Base-by-base conservation (phyloP, 2,888 invertebrate species). In the Pecten maximus region DNA sequence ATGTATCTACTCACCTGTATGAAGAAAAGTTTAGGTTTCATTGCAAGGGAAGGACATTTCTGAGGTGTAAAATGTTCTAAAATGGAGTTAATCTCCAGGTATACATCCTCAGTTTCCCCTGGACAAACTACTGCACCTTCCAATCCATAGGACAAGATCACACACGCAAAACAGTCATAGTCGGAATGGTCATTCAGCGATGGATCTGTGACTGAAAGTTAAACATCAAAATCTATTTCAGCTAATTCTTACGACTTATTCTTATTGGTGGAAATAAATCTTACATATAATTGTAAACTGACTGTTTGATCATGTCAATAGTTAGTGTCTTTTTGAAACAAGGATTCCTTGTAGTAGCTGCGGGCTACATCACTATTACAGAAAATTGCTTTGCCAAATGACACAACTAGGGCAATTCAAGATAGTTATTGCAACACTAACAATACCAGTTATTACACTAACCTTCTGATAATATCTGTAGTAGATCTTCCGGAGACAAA, bases 1-100 rank as follows among this genome's bases (percentile, higher is more conserved):
- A 19, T 19, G 19, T 3, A 19, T n/a, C 3, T 4, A 89, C 40
- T 40, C 44, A 89, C 89, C 87, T 89, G 89, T 48, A 87, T 50
- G 50, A 89, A 89, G 50, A 89, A 89, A 44, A 89, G 89, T 87
- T 89, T 89, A 1, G 89, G 89, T 48, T 89, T 89, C 89, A 89
- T 87, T 40, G 89, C 89, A 23, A 89, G 48, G 28, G 87, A 87
- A 2, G 89, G 89, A 40, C 89, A 89, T 48, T 87, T 40, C 23
- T 87, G 86, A 87, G 89, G 48, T 89, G 40, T 44, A 39, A 89
- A 89, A n/a, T 35, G 40, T 39, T 48, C 87, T 12, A 89, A 23
- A 44, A 89, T 44, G 44, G 86, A n/a, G 44, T 44, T 50, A 10
- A 87, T 48, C n/a, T 74, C 44, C 8, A 89, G n/a, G 44, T 87